These are phyloP conservation scores for Macrophya alboannulata DNA, from an alignment of 2,888 invertebrate genomes.

Conservation along the genomic window DNA sequence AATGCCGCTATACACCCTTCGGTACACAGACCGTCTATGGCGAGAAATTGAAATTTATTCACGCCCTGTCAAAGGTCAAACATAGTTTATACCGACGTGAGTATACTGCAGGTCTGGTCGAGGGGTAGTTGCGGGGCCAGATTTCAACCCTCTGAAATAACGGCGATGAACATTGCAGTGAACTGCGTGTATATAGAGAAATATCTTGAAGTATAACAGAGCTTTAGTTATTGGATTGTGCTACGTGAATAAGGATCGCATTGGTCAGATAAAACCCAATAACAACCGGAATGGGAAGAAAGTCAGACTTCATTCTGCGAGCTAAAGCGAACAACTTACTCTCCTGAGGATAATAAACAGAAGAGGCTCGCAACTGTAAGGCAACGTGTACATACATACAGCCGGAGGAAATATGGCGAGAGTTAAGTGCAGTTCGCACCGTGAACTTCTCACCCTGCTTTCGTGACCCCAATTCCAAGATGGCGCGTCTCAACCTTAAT, in stretches of 20 bases:
- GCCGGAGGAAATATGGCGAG: conserved; percentile 28
- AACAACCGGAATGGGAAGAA: conserved; percentile 23
- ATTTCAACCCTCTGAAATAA: conserved; percentile 39
- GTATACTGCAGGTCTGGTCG: too few species aligned
- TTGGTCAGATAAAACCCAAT: conserved; percentile 25
- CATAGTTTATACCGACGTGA: conserved; percentile 32
- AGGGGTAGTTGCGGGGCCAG: neutral
- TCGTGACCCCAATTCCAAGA: conserved; percentile 47
- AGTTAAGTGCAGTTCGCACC: conserved; percentile 38
- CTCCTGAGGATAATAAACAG: conserved; percentile 35
- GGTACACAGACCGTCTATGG: neutral
- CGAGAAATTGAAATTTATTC: conserved; percentile 44
- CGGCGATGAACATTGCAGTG: neutral
- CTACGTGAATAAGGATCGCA: neutral
- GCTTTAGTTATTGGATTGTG: conserved; percentile 39
- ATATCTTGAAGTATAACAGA: conserved; percentile 1
- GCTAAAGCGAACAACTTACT: conserved; percentile 25
- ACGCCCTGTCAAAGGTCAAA: conserved; percentile 45
- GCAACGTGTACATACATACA: neutral
- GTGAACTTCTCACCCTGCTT: conserved; percentile 46
- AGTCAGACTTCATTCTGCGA: conserved; percentile 30
- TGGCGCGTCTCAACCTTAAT: conserved; percentile 46
- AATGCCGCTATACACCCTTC: conserved; percentile 12
- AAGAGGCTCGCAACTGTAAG: conserved; percentile 32
- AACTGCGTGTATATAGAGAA: neutral